These are phyloP conservation scores for Abrostola tripartita DNA, from an alignment of 2,888 invertebrate genomes.

Conservation along the genomic window DNA sequence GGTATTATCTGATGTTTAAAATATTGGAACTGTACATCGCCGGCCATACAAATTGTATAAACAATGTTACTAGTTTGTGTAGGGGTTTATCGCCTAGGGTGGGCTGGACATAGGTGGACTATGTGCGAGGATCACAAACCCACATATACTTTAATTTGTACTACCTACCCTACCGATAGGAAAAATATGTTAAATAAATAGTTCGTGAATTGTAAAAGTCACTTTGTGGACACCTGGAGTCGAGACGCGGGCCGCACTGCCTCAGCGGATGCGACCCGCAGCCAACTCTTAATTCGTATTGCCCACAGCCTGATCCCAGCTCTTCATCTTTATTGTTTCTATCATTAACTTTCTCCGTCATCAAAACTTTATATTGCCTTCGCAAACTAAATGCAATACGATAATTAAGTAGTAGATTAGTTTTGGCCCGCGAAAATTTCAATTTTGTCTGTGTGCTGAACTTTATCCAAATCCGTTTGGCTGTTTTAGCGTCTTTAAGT, in stretches of 20 bases:
- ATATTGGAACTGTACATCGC: too few relatives aligned
- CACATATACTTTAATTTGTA: too few relatives aligned
- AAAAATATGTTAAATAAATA: not conserved
- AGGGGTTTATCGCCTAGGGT: too few relatives aligned
- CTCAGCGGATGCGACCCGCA: slow-evolving; percentile 59
- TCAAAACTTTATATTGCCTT: slow-evolving; percentile 20
- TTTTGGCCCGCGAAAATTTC: not conserved
- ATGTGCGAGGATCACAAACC: not conserved
- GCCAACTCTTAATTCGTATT: slow-evolving; percentile 57
- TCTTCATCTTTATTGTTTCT: slow-evolving; percentile 42
- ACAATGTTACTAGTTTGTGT: too few relatives aligned
- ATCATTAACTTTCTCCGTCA: slow-evolving; percentile 13
- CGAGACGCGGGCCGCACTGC: slow-evolving; percentile 51
- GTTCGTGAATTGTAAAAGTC: slow-evolving; percentile 54
- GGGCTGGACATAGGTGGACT: not conserved
- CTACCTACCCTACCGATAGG: too few relatives aligned
- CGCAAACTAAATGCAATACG: slow-evolving; percentile 5
- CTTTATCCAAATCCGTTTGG: too few relatives aligned
- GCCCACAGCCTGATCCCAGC: slow-evolving; percentile 37
- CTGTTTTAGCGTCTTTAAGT: too few relatives aligned
- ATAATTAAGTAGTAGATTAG: not conserved
- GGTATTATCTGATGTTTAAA: too few relatives aligned
- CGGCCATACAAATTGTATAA: too few relatives aligned
- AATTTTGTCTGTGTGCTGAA: too few relatives aligned
- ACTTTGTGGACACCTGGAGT: slow-evolving; percentile 58